These are phyloP conservation scores for Andrena hattorfiana DNA, from an alignment of 2,888 invertebrate species.

Conservation along the genomic window DNA sequence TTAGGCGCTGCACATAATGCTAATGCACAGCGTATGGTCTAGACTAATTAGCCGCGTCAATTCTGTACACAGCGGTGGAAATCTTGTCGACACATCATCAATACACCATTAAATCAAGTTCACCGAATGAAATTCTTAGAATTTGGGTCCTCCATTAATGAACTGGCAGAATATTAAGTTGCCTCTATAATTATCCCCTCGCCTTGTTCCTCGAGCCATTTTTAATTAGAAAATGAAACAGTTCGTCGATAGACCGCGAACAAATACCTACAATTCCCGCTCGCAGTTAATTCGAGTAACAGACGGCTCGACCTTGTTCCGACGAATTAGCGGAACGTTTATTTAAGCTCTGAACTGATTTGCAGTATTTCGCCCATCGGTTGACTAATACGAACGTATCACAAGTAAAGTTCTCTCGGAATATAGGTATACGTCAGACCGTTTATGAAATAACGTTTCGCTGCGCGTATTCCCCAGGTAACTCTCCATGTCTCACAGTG, in stretches of 20 bases:
- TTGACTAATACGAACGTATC: not conserved
- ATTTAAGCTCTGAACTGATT: slow-evolving; percentile 24
- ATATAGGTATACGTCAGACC: slow-evolving; percentile 10
- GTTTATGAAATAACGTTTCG: slow-evolving; percentile 47
- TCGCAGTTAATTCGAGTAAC: slow-evolving; percentile 27
- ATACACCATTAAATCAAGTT: not conserved
- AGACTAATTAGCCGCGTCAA: slow-evolving; percentile 40
- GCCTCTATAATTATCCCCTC: not conserved
- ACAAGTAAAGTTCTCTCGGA: not conserved
- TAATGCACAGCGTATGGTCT: slow-evolving; percentile 24
- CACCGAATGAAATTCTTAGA: not conserved
- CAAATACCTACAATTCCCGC: slow-evolving; percentile 10
- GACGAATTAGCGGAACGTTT: slow-evolving; percentile 7
- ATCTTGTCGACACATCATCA: slow-evolving; percentile 25
- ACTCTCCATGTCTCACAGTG: slow-evolving; percentile 49
- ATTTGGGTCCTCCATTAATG: not conserved
- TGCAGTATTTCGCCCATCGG: not conserved
- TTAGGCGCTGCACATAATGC: slow-evolving; percentile 34
- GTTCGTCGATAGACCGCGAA: slow-evolving; percentile 18
- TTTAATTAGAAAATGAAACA: not conserved
- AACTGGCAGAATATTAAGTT: too few relatives aligned
- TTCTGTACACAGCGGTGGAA: not conserved
- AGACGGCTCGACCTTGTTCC: not conserved
- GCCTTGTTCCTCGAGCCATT: not conserved
- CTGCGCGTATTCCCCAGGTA: slow-evolving; percentile 44